Evolutionary conservation across 1,140 invertebrate species (phyloP), one percentile per base, ranked within the genome.

Genomic region (Caenorhabditis inopinata): DNA sequence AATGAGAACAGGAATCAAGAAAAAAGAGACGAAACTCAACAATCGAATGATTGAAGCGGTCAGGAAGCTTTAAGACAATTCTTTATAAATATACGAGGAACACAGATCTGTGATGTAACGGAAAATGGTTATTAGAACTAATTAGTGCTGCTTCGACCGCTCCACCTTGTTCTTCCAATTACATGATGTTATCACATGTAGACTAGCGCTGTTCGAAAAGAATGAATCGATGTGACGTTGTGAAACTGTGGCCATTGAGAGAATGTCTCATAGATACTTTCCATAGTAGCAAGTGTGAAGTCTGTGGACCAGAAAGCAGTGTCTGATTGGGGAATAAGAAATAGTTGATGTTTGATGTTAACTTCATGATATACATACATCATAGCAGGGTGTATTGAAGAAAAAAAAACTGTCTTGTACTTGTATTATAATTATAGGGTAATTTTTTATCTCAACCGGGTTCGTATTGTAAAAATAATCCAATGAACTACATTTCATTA

Each of bases 151-250:
- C 38, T 68, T 3, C 23, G 38, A 21, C 38, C 32, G 58, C 58
- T 42, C 58, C 58, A 21, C 58, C 58, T 29, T 32, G 38, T 42
- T 42, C 38, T 5, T 42, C n/a, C n/a, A n/a, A 58, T 21, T 32
- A 25, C 58, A 68, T 29, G 58, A 29, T 68, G 58, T 68, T 38
- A 68, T 68, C 58, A 68, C 58, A 68, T 68, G 58, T 68, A 68
- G 58, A 38, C 58, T n/a, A 68, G 32, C 38, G 58, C 38, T 68
- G 32, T 68, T 35, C 14, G 4, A 42, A 21, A 42, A 42, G 32
- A 68, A 68, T 27, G 58, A 35, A 42, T 21, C 32, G 58, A 12
- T 68, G 58, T 68, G 58, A 68, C 58, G 58, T 21, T 21, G 32
- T 38, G 58, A 68, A 68, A 68, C 58, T 68, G 32, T 68, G 58